Percentiles rank a stretch among this genome's conserved stretches.
These are phyloP conservation scores for Molossus alvarezi DNA, from an alignment of 2,797 vertebrate genomes.

Conservation along the genomic window DNA sequence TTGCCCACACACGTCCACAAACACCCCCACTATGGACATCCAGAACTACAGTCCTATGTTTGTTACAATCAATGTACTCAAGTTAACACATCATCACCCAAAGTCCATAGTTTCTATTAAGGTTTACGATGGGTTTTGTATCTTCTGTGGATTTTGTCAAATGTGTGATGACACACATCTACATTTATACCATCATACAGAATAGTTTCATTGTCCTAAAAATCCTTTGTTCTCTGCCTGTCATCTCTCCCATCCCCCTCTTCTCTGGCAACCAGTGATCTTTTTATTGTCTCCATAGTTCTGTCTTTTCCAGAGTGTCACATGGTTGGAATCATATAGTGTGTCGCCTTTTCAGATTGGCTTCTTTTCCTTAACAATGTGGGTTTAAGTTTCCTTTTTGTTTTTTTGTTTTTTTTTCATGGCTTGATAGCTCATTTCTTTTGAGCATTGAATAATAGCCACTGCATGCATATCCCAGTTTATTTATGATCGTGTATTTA, in stretches of 20 bases:
- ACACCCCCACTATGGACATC: background rate
- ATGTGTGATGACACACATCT: background rate
- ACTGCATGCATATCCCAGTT: background rate
- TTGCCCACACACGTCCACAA: no score
- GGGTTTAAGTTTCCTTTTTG: background rate
- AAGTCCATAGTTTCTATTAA: background rate
- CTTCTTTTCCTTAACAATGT: background rate
- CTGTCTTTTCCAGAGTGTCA: background rate
- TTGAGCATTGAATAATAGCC: background rate
- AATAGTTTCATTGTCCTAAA: background rate
- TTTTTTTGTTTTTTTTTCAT: background rate
- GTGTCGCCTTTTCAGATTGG: background rate
- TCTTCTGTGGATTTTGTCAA: background rate
- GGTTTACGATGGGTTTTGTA: background rate
- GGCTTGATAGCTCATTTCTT: background rate
- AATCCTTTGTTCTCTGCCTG: background rate
- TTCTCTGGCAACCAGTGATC: background rate
- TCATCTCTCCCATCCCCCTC: background rate
- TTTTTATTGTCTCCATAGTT: background rate
- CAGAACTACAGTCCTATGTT: background rate
- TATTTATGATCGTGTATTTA: background rate
- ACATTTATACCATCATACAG: no score
- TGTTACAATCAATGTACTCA: no score
- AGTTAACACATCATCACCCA: background rate
- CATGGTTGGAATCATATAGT: background rate